A percentile compares a stretch with the other conserved stretches of the same genome.
phyloP scores from a whole-genome alignment of 37 sponge, comb jelly and placozoan genomes.

The Trichoplax adhaerens region DNA sequence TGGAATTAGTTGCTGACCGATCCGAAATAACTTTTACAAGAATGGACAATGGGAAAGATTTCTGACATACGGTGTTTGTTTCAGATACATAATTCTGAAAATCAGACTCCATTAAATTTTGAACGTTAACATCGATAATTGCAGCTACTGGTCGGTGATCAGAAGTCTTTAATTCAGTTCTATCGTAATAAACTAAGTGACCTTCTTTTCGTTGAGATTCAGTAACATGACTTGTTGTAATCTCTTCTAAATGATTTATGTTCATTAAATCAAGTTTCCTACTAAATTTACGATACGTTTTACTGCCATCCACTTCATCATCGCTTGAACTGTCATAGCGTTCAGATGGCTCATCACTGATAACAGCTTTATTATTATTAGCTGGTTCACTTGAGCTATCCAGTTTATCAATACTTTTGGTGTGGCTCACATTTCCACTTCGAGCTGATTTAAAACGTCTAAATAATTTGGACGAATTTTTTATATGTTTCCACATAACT shows the following conservation, averaged over 20 bases:
- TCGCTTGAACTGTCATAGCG: background rate
- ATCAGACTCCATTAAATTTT: background rate
- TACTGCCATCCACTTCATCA: conserved; percentile 10
- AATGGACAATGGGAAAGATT: too few species aligned
- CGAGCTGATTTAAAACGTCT: background rate
- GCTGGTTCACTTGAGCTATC: too few species aligned
- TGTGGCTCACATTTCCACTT: background rate
- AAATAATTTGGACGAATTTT: background rate
- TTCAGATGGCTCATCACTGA: too few species aligned
- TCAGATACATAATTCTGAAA: too few species aligned
- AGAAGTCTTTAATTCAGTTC: conserved; percentile 92
- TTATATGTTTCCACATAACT: conserved; percentile 3
- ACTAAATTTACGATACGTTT: conserved; percentile 17
- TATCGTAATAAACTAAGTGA: conserved; percentile 68
- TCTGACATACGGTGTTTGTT: too few species aligned
- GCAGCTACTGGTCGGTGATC: conserved; percentile 97
- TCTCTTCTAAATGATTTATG: too few species aligned
- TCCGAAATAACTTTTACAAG: too few species aligned
- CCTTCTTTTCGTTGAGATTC: conserved; percentile 6
- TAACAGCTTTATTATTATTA: too few species aligned
- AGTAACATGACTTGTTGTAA: background rate
- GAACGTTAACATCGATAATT: conserved; percentile 61
- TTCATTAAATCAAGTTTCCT: background rate
- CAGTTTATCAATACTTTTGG: background rate
- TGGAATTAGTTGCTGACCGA: too few species aligned